phyloP scores from a whole-genome alignment of 2,113 vertebrate species.

The Saiga tatarica region DNA sequence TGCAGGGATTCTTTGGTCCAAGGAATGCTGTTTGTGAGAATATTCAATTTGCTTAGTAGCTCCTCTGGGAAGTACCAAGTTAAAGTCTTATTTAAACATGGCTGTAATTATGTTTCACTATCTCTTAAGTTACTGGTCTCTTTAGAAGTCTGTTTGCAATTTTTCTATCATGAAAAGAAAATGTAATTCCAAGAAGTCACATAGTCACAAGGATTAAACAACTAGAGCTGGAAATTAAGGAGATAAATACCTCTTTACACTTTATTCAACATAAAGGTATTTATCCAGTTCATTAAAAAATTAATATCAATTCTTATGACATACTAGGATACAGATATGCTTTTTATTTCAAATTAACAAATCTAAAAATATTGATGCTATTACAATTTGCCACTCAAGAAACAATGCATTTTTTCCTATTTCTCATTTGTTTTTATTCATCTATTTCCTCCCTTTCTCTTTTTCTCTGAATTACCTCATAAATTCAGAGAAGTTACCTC shows the following conservation, averaged over 20 bases:
- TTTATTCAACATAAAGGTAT: not conserved
- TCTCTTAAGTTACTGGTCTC: not conserved
- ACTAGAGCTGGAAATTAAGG: not conserved
- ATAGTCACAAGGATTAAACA: not conserved
- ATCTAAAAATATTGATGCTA: not conserved
- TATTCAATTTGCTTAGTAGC: not conserved
- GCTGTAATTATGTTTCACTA: not conserved
- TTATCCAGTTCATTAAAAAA: not conserved
- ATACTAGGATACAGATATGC: not conserved
- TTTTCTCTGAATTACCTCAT: not conserved
- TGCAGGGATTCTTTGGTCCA: not conserved
- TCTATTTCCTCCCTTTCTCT: not conserved
- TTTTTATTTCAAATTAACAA: not conserved
- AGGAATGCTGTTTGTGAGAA: not conserved
- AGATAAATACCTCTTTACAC: not conserved
- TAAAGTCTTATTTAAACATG: not conserved
- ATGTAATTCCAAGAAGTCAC: not conserved
- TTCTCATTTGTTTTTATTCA: not conserved
- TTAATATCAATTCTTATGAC: not conserved
- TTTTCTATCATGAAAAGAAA: not conserved
- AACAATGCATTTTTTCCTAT: not conserved
- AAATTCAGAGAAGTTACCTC: not conserved
- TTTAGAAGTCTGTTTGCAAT: not conserved
- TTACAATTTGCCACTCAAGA: not conserved
- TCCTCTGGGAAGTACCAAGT: not conserved